These are phyloP conservation scores for Craseonycteris thonglongyai DNA, from an alignment of 2,113 vertebrate genomes.

Conservation along the genomic window DNA sequence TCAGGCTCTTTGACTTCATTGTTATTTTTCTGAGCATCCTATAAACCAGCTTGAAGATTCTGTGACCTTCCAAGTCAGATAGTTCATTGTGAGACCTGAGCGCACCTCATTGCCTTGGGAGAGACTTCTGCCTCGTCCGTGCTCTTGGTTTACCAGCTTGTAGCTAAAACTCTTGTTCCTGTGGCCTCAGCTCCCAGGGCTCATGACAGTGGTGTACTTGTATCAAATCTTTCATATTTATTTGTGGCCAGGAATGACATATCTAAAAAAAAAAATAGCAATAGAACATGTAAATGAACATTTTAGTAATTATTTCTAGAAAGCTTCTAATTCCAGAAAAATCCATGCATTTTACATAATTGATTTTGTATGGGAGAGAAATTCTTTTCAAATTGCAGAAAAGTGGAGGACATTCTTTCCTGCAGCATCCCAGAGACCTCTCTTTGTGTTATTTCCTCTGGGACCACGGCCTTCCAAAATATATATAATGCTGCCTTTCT, in stretches of 20 bases:
- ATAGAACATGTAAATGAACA: background rate
- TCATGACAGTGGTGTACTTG: too few species aligned
- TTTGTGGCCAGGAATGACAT: background rate
- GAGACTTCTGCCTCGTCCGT: background rate
- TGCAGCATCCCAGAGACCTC: background rate
- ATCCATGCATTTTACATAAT: background rate
- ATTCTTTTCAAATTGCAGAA: conserved; percentile 34
- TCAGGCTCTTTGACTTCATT: background rate
- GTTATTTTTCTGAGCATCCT: background rate
- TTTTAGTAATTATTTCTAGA: background rate
- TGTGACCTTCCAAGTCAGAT: background rate
- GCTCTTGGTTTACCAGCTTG: background rate
- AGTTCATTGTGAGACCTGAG: background rate
- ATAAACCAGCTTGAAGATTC: background rate
- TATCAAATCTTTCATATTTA: too few species aligned
- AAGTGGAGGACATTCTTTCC: background rate
- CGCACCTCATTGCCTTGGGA: background rate
- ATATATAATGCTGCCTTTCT: background rate
- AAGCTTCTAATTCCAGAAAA: conserved; percentile 33
- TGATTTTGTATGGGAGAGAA: conserved; percentile 23
- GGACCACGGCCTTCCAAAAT: conserved; percentile 3
- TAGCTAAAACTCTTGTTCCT: background rate
- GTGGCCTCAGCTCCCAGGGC: background rate
- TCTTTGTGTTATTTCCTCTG: background rate
- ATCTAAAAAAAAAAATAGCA: background rate